Conservation (phyloP, 2,113 vertebrate genomes). For the Theropithecus gelada region DNA sequence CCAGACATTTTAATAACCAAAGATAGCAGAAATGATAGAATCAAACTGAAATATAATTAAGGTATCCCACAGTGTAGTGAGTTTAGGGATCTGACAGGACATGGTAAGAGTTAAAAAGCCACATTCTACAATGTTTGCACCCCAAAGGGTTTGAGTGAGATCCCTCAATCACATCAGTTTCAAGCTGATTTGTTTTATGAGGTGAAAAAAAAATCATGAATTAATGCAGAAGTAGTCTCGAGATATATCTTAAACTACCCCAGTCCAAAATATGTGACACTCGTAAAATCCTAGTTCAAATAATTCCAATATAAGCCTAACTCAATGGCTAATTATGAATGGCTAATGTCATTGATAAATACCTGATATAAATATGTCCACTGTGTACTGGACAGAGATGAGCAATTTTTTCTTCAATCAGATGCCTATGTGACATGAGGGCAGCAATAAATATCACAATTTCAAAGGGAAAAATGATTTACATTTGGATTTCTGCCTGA, state of each 20-base stretch:
- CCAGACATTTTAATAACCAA: neutral
- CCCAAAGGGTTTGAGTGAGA: neutral
- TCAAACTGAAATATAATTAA: neutral
- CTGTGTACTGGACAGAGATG: constrained; percentile 31
- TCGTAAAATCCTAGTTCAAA: constrained; percentile 34
- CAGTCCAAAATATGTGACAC: neutral
- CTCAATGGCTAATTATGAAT: constrained; percentile 67
- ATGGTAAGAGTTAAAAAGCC: neutral
- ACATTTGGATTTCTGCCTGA: constrained; percentile 28
- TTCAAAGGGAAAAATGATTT: constrained; percentile 54
- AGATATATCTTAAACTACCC: neutral
- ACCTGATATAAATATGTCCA: constrained; percentile 43
- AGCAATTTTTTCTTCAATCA: constrained; percentile 13
- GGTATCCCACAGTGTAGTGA: neutral
- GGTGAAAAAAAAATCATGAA: neutral
- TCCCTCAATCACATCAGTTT: neutral
- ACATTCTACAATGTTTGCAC: neutral
- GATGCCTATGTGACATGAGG: neutral
- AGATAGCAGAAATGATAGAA: neutral
- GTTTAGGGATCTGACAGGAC: neutral
- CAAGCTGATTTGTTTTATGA: neutral
- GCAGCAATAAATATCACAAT: constrained; percentile 60
- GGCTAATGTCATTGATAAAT: constrained; percentile 52
- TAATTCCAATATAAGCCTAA: constrained; percentile 57
- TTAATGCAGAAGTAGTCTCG: neutral